These are phyloP conservation scores for Ramphastos sulfuratus DNA, from an alignment of 2,113 vertebrate genomes.

Conservation along the genomic window DNA sequence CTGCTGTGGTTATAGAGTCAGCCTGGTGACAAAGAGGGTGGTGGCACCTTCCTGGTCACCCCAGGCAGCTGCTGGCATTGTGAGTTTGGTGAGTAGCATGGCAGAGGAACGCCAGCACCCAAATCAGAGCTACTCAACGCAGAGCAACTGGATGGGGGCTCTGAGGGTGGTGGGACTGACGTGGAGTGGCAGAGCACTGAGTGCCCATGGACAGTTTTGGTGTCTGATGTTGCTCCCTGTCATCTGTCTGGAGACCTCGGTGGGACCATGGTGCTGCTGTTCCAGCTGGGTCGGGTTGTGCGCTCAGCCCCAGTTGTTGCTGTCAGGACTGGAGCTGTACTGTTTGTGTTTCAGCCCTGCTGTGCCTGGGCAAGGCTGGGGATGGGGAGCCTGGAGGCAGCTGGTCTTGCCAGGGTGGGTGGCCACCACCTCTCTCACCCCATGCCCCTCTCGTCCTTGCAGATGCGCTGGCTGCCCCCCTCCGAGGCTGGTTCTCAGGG, in stretches of 20 bases:
- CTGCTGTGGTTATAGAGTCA: neutral
- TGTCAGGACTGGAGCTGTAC: accelerated
- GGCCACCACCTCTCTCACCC: neutral
- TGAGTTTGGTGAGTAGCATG: neutral
- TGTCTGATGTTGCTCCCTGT: neutral
- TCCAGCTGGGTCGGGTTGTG: neutral
- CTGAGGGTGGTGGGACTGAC: accelerated
- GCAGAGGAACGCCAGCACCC: neutral
- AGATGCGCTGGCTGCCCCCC: slow-evolving; percentile 71
- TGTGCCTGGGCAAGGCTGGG: accelerated
- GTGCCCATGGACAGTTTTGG: neutral
- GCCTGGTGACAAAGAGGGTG: accelerated
- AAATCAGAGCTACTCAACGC: neutral
- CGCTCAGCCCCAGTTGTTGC: neutral
- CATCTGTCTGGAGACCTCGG: neutral
- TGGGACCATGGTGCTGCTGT: neutral
- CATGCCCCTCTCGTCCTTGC: neutral
- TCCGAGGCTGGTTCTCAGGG: slow-evolving; percentile 71
- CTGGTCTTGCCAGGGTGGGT: neutral
- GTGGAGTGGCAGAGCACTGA: accelerated
- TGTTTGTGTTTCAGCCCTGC: neutral
- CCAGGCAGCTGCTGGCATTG: accelerated
- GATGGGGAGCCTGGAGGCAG: neutral
- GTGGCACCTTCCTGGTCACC: neutral
- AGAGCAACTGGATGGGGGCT: accelerated